A percentile compares a stretch with the other conserved stretches of the same genome.
Conservation (phyloP, 2,797 vertebrate species). For the Pangasius krempfi region DNA sequence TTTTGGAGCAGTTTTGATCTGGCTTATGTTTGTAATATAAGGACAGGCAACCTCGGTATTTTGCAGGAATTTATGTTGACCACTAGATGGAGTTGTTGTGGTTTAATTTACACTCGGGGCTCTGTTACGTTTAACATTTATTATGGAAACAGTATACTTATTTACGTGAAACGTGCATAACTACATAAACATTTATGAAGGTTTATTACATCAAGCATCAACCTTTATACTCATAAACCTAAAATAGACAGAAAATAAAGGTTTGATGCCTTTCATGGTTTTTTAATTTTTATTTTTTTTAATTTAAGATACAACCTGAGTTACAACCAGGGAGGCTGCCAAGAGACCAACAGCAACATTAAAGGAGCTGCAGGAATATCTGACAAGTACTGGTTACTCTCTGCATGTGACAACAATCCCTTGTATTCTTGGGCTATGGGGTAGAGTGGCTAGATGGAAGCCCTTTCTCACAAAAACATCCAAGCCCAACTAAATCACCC, state of each 20-base stretch:
- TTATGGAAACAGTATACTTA: not conserved
- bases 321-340: too few species aligned
- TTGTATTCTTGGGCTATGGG: too few species aligned
- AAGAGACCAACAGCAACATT: too few species aligned
- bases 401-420: too few species aligned
- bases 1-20: not conserved
- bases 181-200: not conserved
- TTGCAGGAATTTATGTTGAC: not conserved
- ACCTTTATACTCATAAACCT: not conserved
- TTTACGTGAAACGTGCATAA: not conserved
- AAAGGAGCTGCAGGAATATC: too few species aligned
- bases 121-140: not conserved
- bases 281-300: not conserved
- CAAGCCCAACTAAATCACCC: too few species aligned
- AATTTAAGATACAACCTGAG: not conserved
- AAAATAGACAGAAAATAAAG: not conserved
- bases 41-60: not conserved
- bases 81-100: slow-evolving; percentile 32
- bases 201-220: not conserved
- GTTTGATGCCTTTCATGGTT: not conserved
- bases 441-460: too few species aligned
- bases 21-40: not conserved
- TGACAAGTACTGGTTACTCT: too few species aligned
- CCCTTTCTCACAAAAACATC: too few species aligned
- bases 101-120: not conserved